phyloP scores from a whole-genome alignment of 2,113 vertebrate genomes.

The Megalops atlanticus region DNA sequence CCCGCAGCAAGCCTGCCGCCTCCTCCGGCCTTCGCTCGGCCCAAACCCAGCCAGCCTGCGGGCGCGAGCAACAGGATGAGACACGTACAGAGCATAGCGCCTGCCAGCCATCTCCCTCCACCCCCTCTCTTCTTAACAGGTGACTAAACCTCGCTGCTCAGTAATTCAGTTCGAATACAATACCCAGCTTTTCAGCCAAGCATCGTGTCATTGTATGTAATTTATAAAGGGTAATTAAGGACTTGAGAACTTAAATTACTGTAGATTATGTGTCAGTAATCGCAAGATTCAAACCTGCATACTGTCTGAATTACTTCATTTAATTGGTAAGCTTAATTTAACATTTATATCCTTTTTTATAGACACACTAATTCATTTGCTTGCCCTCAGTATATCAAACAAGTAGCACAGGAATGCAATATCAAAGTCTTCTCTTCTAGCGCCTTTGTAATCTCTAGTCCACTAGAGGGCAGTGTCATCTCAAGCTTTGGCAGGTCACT shows the following conservation, averaged over 20 bases:
- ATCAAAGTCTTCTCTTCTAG: background rate
- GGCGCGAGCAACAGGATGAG: constrained; percentile 71
- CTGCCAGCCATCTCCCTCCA: constrained; percentile 70
- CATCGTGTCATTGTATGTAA: background rate
- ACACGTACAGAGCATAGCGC: constrained; percentile 79
- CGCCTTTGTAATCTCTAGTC: background rate
- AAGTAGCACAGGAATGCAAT: background rate
- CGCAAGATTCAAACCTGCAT: too few species aligned
- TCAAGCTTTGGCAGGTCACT: background rate
- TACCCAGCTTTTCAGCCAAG: background rate
- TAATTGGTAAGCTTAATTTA: too few species aligned
- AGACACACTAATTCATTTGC: too few species aligned
- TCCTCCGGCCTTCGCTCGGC: constrained; percentile 75
- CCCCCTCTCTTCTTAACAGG: constrained; percentile 66
- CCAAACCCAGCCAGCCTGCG: constrained; percentile 70
- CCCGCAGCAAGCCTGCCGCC: constrained; percentile 58
- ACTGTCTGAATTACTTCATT: too few species aligned
- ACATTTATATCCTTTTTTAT: too few species aligned
- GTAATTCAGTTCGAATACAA: background rate
- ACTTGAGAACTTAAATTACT: too few species aligned
- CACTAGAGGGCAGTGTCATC: background rate
- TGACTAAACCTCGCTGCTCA: constrained; percentile 38
- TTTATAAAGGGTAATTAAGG: background rate
- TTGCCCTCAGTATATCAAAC: background rate
- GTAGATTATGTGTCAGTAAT: too few species aligned